Evolutionary conservation across 2,888 invertebrate species (phyloP).

Genomic region (Dolichopus griseipennis): DNA sequence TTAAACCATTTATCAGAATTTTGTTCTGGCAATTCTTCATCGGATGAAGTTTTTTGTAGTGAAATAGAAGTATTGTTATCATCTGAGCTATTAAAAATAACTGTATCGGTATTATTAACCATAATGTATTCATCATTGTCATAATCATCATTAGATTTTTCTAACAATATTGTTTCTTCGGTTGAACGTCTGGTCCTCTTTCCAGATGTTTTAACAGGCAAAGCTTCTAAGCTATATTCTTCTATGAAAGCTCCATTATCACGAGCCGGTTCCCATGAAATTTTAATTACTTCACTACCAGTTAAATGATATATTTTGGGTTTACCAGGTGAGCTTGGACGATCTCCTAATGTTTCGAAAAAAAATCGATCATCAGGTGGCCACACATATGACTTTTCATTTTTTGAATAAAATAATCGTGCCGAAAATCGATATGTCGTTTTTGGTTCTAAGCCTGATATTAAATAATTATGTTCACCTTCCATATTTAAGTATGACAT

Average conservation of each 20-base stretch:
- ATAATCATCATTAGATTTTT: slow-evolving; percentile 16
- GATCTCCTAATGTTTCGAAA: slow-evolving; percentile 69
- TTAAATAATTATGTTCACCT: slow-evolving; percentile 9
- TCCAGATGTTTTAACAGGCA: slow-evolving; percentile 31
- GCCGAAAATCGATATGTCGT: slow-evolving; percentile 70
- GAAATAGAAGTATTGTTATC: slow-evolving; percentile 34
- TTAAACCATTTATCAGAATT: slow-evolving; percentile 50
- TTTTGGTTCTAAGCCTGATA: slow-evolving; percentile 55
- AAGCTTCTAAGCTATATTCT: slow-evolving; percentile 67
- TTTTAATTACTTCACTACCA: slow-evolving; percentile 63
- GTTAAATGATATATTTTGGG: slow-evolving; percentile 61
- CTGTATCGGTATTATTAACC: neutral
- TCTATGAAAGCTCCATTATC: slow-evolving; percentile 68
- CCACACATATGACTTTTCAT: slow-evolving; percentile 58
- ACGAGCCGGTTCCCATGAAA: slow-evolving; percentile 71
- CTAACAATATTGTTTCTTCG: neutral
- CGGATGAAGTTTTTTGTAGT: slow-evolving; percentile 41
- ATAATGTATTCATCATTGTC: neutral
- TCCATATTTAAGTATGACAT: neutral
- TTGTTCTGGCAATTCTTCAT: slow-evolving; percentile 48
- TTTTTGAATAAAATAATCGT: slow-evolving; percentile 52
- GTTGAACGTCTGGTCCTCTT: slow-evolving; percentile 25
- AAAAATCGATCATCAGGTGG: slow-evolving; percentile 60
- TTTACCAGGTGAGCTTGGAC: slow-evolving; percentile 68
- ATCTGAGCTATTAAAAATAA: slow-evolving; percentile 12